Evolutionary conservation across 2,888 invertebrate genomes (phyloP).

Genomic region (Leptopilina syphax): DNA sequence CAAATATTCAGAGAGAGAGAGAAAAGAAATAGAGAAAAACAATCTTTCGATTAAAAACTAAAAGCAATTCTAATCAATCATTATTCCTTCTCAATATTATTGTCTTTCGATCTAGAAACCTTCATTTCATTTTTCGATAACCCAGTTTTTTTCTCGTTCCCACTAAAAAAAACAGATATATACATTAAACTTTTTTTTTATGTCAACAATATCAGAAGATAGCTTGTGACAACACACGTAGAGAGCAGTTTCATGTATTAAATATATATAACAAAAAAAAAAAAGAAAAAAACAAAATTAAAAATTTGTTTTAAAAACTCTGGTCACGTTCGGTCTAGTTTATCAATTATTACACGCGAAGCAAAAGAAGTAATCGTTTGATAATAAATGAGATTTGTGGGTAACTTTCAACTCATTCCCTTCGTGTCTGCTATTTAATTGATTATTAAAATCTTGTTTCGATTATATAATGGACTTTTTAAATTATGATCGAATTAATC

Average conservation of each 20-base stretch:
- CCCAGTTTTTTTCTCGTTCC: background rate
- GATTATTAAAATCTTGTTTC: too few relatives aligned
- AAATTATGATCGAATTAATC: too few relatives aligned
- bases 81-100: too few relatives aligned
- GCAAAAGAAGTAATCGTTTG: background rate
- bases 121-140: background rate
- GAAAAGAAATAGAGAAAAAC: too few relatives aligned
- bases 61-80: too few relatives aligned
- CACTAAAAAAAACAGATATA: background rate
- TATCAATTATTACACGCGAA: background rate
- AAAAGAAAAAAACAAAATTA: background rate
- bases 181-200: background rate
- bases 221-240: constrained; percentile 11
- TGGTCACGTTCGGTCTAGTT: background rate
- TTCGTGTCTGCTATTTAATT: too few relatives aligned
- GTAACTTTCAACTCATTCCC: too few relatives aligned
- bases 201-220: constrained; percentile 15
- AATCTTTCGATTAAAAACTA: too few relatives aligned
- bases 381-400: background rate
- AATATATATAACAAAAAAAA: background rate
- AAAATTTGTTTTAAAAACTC: constrained; percentile 1
- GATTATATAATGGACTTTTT: too few relatives aligned
- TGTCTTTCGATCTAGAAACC: too few relatives aligned
- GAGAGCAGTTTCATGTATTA: background rate
- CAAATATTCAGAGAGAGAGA: too few relatives aligned